These are phyloP conservation scores for Nymphalis c-album DNA, from an alignment of 2,888 invertebrate genomes.

Conservation along the genomic window DNA sequence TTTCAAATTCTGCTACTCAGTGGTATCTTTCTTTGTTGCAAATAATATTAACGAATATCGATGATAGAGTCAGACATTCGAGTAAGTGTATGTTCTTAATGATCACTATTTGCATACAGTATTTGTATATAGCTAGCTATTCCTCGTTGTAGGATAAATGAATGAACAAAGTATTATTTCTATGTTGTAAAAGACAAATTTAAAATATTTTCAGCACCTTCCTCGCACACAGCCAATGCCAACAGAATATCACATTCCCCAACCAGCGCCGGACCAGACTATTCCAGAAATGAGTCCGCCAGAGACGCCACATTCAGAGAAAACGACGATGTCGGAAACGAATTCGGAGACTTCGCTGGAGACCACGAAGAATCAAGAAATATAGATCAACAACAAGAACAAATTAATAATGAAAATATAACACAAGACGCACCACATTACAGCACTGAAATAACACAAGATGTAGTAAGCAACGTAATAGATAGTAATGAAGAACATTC, in stretches of 20 bases:
- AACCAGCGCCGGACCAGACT: conserved; percentile 63
- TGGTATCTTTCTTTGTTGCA: too few relatives aligned
- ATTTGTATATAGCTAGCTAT: too few relatives aligned
- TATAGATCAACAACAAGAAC: conserved; percentile 45
- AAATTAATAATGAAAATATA: conserved; percentile 10
- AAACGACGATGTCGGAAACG: conserved; percentile 49
- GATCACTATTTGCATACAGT: too few relatives aligned
- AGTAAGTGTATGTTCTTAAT: too few relatives aligned
- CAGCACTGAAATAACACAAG: conserved; percentile 10
- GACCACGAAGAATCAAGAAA: conserved; percentile 49
- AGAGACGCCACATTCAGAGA: conserved; percentile 58
- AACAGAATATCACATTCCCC: conserved; percentile 62
- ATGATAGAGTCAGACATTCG: too few relatives aligned
- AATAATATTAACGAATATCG: too few relatives aligned
- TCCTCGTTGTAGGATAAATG: too few relatives aligned
- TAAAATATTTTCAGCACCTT: conserved; percentile 62
- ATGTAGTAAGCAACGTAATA: neutral
- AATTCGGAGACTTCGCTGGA: conserved; percentile 49
- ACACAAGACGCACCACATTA: conserved; percentile 16
- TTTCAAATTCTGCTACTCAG: too few relatives aligned
- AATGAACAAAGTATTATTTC: too few relatives aligned
- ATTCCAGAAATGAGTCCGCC: conserved; percentile 74
- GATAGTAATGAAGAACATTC: conserved; percentile 9
- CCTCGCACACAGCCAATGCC: conserved; percentile 69
- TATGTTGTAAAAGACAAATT: neutral